Evolutionary conservation across 35 echinoderm and acorn worm species (phyloP).

Genomic region (Diadema setosum): DNA sequence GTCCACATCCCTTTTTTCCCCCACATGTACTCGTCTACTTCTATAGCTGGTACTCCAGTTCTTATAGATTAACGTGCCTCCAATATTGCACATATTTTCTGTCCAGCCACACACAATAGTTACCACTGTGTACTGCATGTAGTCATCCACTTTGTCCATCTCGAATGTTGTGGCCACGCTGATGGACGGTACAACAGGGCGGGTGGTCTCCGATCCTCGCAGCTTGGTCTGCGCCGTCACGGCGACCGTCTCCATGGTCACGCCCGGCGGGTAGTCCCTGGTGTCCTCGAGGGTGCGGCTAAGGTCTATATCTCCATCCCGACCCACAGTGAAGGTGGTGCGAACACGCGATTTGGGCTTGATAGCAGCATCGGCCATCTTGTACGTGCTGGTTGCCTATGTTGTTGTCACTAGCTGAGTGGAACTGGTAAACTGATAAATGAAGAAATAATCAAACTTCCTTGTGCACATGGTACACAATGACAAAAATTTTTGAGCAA

Average conservation of each 20-base stretch:
- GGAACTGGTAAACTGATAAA: no score
- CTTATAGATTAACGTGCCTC: neutral
- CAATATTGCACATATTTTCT: neutral
- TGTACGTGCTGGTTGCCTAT: neutral
- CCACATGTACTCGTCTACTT: neutral
- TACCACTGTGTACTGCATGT: slow-evolving; percentile 37
- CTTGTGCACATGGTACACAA: no score
- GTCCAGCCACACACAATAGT: neutral
- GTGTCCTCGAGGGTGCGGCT: neutral
- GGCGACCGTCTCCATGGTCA: slow-evolving; percentile 26
- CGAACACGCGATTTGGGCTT: neutral
- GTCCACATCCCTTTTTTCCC: neutral
- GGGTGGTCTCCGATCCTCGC: neutral
- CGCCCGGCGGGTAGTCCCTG: neutral
- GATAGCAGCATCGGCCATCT: neutral
- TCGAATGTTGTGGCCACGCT: slow-evolving; percentile 52
- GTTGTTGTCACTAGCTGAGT: no score
- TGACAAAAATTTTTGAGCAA: no score
- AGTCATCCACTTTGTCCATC: slow-evolving; percentile 48
- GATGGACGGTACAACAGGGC: slow-evolving; percentile 58
- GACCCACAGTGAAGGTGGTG: neutral
- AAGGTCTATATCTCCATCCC: neutral
- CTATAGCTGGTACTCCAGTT: neutral
- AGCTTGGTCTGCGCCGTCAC: slow-evolving; percentile 37
- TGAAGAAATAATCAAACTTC: no score